Evolutionary conservation across 2,888 invertebrate species (phyloP), one percentile per base, ranked within the genome.

Genomic region (Agrilus mali): DNA sequence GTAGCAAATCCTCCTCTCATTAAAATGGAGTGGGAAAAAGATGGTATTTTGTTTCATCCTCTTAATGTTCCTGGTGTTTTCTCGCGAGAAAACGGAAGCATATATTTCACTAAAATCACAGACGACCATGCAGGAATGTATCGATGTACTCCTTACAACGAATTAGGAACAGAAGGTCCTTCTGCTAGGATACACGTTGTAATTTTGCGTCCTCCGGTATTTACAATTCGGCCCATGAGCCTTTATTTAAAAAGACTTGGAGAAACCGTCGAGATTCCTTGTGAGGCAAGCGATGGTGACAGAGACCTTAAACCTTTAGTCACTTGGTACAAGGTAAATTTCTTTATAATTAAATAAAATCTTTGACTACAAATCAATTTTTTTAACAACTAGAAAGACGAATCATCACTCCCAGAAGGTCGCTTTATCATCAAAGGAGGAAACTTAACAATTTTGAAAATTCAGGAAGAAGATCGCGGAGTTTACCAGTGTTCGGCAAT

Each of bases 11-110:
- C 94, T 13, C 87, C 92, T 7, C 71, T 93, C 52, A 86, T 86
- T 41, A 86, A 86, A 61, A 72, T 93, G 44, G 79, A 87, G 50
- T 95, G 95, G 94, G 89, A 89, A 63, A 93, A 93, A 65, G 90
- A 94, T 63, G 89, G 88, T 14, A 83, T 89, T 55, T 76, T 88
- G 1, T 92, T 86, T 64, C 89, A 92, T 62, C 88, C 90, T 1
- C 87, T 86, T 69, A 87, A 88, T 64, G 87, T 88, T 36, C 87
- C 78, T 50, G 89, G 88, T 14, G 88, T 90, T 0, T 86, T 85
- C 63, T 86, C 83, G 61, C 78, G 86, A 58, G 72, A 80, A 56
- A 92, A 90, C 64, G 90, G 90, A 41, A 47, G 47, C 33, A 42
- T 47, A 17, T 46, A 31, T 22, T 53, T 87, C 60, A 83, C 80